Conservation (phyloP, 2,888 invertebrate genomes). For the Drosophila gaucha region DNA sequence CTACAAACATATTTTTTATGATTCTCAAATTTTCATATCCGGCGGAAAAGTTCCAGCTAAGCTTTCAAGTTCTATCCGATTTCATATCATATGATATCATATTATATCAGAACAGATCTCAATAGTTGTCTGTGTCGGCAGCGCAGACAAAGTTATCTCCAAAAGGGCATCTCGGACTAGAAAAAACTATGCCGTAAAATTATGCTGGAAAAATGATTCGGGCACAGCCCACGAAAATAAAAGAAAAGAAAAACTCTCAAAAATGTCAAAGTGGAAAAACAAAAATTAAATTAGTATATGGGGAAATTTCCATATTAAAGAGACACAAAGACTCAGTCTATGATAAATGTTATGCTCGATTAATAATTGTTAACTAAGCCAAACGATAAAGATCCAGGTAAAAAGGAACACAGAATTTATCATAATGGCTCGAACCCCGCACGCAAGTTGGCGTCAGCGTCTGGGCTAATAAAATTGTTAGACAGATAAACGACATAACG, state of each 20-base stretch:
- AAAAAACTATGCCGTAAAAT: conserved; percentile 38
- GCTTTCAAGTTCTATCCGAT: conserved; percentile 55
- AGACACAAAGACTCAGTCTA: conserved; percentile 34
- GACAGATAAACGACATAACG: conserved; percentile 62
- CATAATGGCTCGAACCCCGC: conserved; percentile 33
- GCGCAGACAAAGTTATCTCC: conserved; percentile 63
- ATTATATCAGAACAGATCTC: conserved; percentile 36
- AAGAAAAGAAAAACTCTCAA: conserved; percentile 4
- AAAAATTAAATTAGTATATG: conserved; percentile 36
- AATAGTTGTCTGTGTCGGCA: conserved; percentile 44
- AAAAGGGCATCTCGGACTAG: conserved; percentile 33
- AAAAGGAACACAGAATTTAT: conserved; percentile 38
- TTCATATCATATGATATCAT: conserved; percentile 38
- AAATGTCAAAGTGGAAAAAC: conserved; percentile 36
- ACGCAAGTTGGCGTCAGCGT: conserved; percentile 39
- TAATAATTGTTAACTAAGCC: conserved; percentile 80
- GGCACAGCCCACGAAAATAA: conserved; percentile 38
- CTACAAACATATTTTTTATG: conserved; percentile 11
- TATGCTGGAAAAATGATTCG: conserved; percentile 48
- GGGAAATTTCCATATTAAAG: conserved; percentile 63
- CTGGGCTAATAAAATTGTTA: conserved; percentile 75
- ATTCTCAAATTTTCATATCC: conserved; percentile 52
- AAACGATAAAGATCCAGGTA: conserved; percentile 62
- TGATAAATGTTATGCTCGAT: conserved; percentile 79
- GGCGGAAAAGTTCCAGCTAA: conserved; percentile 34